These are phyloP conservation scores for Amphimedon queenslandica DNA, from an alignment of 37 sponge, comb jelly and placozoan genomes.

Conservation along the genomic window DNA sequence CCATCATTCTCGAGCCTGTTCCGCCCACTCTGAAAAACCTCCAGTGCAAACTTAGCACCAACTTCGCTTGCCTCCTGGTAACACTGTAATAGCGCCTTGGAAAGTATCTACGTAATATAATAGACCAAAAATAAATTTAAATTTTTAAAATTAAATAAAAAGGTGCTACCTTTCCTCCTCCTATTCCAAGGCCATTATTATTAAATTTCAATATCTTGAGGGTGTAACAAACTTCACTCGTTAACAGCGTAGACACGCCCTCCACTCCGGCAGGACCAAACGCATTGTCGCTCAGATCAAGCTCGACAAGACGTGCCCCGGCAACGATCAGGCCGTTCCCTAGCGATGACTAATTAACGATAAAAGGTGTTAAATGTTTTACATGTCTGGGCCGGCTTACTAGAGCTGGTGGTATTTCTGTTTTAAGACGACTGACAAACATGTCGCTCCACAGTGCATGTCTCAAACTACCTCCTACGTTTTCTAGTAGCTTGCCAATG, in stretches of 20 bases:
- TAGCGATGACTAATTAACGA: conserved; percentile 51
- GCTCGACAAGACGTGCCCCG: conserved; percentile 69
- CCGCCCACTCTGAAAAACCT: conserved; percentile 86
- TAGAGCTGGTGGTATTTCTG: conserved; percentile 90
- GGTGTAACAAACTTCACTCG: conserved; percentile 80
- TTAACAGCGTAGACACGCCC: conserved; percentile 68
- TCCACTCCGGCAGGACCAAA: conserved; percentile 95
- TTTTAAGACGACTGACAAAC: conserved; percentile 89
- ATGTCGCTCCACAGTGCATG: conserved; percentile 94
- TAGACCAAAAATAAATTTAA: neutral
- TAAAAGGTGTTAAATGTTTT: neutral
- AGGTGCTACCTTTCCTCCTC: conserved; percentile 79
- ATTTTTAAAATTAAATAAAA: neutral
- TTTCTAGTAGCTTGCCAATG: conserved; percentile 72
- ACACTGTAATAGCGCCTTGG: conserved; percentile 69
- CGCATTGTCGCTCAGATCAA: conserved; percentile 98
- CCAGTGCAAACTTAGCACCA: conserved; percentile 73
- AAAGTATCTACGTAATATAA: conserved; percentile 45
- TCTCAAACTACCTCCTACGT: conserved; percentile 39
- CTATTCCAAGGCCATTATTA: conserved; percentile 92
- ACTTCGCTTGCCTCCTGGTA: conserved; percentile 65
- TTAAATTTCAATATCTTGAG: conserved; percentile 85
- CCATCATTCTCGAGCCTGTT: conserved; percentile 91
- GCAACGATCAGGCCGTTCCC: conserved; percentile 80
- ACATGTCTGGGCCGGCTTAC: conserved; percentile 15